Evolutionary conservation across 2,113 vertebrate species (phyloP), one percentile per base, ranked within the genome.

Genomic region (Microcebus ravelobensis): DNA sequence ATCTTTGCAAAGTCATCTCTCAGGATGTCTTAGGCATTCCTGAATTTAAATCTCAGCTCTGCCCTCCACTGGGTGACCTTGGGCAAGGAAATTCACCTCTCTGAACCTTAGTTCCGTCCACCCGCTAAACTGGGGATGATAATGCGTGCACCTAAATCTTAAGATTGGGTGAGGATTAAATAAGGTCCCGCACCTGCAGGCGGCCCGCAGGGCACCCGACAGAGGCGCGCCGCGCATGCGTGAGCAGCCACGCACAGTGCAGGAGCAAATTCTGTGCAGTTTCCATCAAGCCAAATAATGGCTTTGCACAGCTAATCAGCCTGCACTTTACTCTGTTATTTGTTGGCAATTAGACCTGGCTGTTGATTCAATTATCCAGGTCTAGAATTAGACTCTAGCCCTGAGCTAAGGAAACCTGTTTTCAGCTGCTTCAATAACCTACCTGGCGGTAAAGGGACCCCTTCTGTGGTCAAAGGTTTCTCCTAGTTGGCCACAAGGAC

Each of bases 351-450:
- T 79, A 87, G 61, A 55, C 52, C 68, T 48, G 68, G 42, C 55
- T 83, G 74, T 71, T 42, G 70, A 76, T 65, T 61, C 71, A 39
- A 70, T 84, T 93, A 67, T 55, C 73, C 34, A 27, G 80, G 50
- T 70, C 36, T 80, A 55, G 90, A 90, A 70, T 91, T 61, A 77
- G 90, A 77, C 11, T 68, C 73, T 36, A 87, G 59, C 81, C 83
- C 71, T 12, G 61, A 94, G 92, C 86, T 76, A 5, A 59, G 34
- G 14, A 31, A 39, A 67, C 36, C 12, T 5, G 14, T 34, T 63
- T 21, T 50, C 65, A 23, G 79, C 27, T 6, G 29, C 42, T 73
- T 73, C 5, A 10, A 21, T 57, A 68, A 31, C 39, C 55, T 12
- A 12, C 57, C 67, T 71, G 45, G 65, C 1, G 0, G 7, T 8